Evolutionary conservation across 2,797 vertebrate species (phyloP).

Genomic region (Glyptemys insculpta): DNA sequence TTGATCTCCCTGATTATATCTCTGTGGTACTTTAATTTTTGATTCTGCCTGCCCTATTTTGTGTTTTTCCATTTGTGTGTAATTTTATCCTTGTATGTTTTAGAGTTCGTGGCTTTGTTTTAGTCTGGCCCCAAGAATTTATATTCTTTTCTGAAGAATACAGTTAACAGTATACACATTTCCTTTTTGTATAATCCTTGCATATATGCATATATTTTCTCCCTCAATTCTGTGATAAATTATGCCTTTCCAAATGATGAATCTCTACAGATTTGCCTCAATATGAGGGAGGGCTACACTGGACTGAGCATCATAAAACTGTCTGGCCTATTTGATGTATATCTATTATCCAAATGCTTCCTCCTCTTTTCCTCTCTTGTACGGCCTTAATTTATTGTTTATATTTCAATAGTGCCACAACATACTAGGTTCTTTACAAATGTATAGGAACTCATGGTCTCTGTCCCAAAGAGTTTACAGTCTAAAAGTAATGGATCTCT

Average conservation of each 20-base stretch:
- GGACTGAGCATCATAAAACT: background rate
- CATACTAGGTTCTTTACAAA: background rate
- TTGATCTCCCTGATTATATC: background rate
- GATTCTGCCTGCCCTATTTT: background rate
- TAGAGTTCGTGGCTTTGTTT: background rate
- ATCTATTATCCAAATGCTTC: background rate
- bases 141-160: background rate
- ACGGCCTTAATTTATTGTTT: background rate
- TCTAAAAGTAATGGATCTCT: background rate
- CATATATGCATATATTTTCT: background rate
- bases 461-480: background rate
- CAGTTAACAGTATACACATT: background rate
- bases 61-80: background rate
- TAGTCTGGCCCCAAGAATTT: background rate
- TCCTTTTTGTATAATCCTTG: background rate
- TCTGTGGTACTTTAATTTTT: background rate
- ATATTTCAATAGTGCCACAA: background rate
- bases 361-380: background rate
- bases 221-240: background rate
- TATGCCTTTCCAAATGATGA: background rate
- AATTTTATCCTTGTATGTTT: background rate
- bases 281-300: background rate
- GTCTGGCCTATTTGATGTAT: background rate
- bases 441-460: background rate
- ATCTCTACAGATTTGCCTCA: background rate